Evolutionary conservation across 2,888 invertebrate genomes (phyloP), one percentile per base, ranked within the genome.

Genomic region (Agrochola macilenta): DNA sequence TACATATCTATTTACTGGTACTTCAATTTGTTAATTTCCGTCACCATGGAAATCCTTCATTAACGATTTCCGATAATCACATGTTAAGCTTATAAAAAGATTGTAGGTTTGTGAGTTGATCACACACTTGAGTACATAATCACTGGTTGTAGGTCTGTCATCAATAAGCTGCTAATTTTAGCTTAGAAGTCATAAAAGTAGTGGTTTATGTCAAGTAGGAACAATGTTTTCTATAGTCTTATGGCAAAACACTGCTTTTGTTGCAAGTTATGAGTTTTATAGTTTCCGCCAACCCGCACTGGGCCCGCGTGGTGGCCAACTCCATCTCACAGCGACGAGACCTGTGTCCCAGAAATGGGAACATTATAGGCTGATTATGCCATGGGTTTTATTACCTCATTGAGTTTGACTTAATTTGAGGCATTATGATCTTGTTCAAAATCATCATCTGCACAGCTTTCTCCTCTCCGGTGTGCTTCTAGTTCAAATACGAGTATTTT

Each of bases 131-230:
- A 70, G 14, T 20, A 58, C 43, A 54, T 82, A 69, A 69, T 58
- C 9, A 57, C 82, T 35, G 17, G 35, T 26, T 63, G 23, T 20
- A 8, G 5, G 8, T 3, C 23, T 35, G n/a, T 58, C 26, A 46
- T 63, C n/a, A 61, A 43, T 4, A 20, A 79, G 20, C 43, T 69
- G 63, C 26, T 64, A 82, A 82, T 76, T 76, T 23, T 26, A 64
- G 46, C 23, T 76, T 76, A 26, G 26, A 9, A 8, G 52, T 26
- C 14, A 5, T 43, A 20, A 61, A 57, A 9, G 3, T 23, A 26
- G 68, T 26, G n/a, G 23, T 58, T 65, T 65, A 57, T 17, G 23
- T 35, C 49, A 30, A n/a, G 14, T 20, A 9, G 26, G 9, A 64
- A 80, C 43, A 23, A 35, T 58, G 26, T 26, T 35, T 20, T 54